Conservation (phyloP, 2,797 vertebrate genomes). For the Phoeniculus purpureus region DNA sequence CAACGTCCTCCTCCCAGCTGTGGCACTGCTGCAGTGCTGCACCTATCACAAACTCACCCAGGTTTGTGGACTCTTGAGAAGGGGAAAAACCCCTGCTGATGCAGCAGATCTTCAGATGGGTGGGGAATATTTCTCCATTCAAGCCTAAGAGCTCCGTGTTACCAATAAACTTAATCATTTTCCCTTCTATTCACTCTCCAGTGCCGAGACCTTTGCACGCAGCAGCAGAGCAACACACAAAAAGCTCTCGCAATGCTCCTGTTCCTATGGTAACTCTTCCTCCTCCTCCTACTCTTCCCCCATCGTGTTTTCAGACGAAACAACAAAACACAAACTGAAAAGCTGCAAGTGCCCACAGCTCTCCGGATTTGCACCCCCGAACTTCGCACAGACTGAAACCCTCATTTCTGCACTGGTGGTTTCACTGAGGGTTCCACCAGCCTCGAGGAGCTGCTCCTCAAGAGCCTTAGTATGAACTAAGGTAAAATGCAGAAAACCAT, state of each 20-base stretch:
- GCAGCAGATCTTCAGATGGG: background rate
- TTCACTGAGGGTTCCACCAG: background rate
- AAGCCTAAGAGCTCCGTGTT: background rate
- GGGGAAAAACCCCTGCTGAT: background rate
- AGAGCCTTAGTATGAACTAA: background rate
- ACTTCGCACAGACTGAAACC: background rate
- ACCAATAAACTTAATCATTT: conserved; percentile 4
- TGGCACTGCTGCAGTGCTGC: background rate
- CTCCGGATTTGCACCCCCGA: background rate
- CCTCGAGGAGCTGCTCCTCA: background rate
- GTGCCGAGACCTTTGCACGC: background rate
- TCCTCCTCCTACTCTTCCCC: conserved; percentile 55
- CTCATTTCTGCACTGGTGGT: background rate
- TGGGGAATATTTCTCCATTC: background rate
- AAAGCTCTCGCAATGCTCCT: conserved; percentile 45
- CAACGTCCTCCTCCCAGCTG: background rate
- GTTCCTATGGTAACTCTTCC: conserved; percentile 67
- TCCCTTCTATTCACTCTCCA: background rate
- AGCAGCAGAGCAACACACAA: conserved; percentile 13
- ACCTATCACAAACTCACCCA: background rate
- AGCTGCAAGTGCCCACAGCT: background rate
- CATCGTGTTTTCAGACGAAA: conserved; percentile 42
- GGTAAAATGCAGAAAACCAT: background rate
- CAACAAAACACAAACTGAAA: conserved; percentile 55
- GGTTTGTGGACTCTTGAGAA: background rate